Evolutionary conservation across 2,113 vertebrate species (phyloP).

Genomic region (Spea bombifrons): DNA sequence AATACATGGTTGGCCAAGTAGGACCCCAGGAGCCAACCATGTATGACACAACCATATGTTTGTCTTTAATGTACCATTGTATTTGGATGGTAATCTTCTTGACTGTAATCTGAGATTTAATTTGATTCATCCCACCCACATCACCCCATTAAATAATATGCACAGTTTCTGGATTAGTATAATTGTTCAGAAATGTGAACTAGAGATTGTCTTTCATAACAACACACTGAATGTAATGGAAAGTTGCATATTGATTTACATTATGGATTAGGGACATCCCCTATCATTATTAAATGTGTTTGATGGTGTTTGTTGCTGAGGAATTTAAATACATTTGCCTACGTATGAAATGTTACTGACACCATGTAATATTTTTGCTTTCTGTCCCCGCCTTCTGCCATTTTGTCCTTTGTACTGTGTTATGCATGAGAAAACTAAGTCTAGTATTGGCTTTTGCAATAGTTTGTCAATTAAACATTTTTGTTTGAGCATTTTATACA

Average conservation of each 20-base stretch:
- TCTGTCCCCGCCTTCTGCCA: background rate
- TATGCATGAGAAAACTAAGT: too few relatives aligned
- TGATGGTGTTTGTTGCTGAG: constrained; percentile 14
- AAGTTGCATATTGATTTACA: constrained; percentile 26
- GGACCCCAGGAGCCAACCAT: too few relatives aligned
- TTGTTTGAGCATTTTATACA: too few relatives aligned
- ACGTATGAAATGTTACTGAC: constrained; percentile 3
- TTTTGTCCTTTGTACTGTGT: background rate
- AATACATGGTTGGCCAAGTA: too few relatives aligned
- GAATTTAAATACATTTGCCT: constrained; percentile 15
- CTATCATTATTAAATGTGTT: constrained; percentile 2
- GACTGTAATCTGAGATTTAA: background rate
- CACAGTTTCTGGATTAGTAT: constrained; percentile 17
- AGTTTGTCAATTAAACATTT: too few relatives aligned
- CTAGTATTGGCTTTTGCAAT: too few relatives aligned
- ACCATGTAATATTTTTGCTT: constrained; percentile 12
- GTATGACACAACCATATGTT: too few relatives aligned
- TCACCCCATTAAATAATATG: background rate
- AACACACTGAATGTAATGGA: constrained; percentile 23
- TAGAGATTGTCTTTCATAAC: constrained; percentile 4
- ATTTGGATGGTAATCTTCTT: background rate
- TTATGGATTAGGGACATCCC: constrained; percentile 30
- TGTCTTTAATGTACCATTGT: too few relatives aligned
- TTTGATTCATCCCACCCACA: background rate
- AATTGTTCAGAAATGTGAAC: background rate